Evolutionary conservation across 2,888 invertebrate species (phyloP).

Genomic region (Tolmerus cingulatus): DNA sequence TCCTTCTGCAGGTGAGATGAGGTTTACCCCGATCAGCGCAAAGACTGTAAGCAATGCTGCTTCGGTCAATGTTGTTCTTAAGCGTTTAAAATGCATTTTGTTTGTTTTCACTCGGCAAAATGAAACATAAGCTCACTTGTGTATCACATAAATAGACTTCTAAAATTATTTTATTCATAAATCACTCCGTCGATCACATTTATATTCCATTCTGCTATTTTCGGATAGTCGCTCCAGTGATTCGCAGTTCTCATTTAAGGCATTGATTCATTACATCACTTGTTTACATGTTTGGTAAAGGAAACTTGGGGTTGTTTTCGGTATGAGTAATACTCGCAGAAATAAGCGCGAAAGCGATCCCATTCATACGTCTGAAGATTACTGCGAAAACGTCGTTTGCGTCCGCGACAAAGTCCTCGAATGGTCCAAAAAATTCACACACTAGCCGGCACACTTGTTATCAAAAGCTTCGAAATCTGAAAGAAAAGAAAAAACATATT

Average conservation of each 20-base stretch:
- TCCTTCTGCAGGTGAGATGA: not conserved
- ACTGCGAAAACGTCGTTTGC: not conserved
- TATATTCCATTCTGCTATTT: not conserved
- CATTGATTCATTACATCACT: slow-evolving; percentile 16
- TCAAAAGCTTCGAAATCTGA: slow-evolving; percentile 5
- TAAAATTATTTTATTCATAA: slow-evolving; percentile 9
- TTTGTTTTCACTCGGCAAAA: not conserved
- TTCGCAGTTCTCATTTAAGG: not conserved
- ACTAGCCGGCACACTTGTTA: not conserved
- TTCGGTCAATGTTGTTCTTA: not conserved
- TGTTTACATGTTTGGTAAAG: slow-evolving; percentile 19
- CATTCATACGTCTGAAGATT: not conserved
- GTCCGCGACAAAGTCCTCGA: not conserved
- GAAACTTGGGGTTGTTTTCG: not conserved
- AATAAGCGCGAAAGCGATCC: not conserved
- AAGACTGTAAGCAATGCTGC: not conserved
- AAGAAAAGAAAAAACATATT: slow-evolving; percentile 5
- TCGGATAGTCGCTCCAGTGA: not conserved
- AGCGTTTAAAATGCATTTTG: slow-evolving; percentile 6
- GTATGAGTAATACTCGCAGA: slow-evolving; percentile 6
- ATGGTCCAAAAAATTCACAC: slow-evolving; percentile 16
- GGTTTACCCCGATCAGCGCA: not conserved
- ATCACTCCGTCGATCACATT: not conserved
- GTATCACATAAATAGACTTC: not conserved
- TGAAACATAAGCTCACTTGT: not conserved